Evolutionary conservation across 2,797 vertebrate genomes (phyloP), one percentile per base, ranked within the genome.

Genomic region (Smutsia gigantea): DNA sequence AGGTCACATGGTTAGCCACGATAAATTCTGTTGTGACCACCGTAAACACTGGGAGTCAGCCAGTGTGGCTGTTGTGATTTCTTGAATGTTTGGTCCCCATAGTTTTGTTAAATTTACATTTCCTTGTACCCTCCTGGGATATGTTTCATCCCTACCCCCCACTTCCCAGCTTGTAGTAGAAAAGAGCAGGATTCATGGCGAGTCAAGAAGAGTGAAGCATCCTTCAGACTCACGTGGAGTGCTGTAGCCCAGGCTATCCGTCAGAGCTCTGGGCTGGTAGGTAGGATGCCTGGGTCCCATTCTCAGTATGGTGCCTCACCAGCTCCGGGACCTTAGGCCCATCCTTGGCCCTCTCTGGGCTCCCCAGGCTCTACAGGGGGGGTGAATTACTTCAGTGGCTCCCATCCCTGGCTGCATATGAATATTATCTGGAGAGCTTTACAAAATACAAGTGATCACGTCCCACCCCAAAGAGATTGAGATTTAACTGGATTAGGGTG

Each of bases 401-500:
- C 78, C 85, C 74, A 91, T 74, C 27, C 17, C 63, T 51, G 82
- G 59, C 49, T 79, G 19, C 27, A 34, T 57, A 51, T 66, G 68
- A 86, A 49, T 93, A 49, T 71, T 83, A n/a, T 89, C 68, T 79
- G 53, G 66, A 53, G 94, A 96, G 25, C 57, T 94, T 95, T 93
- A 84, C 95, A 87, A 86, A 25, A 42, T 55, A 66, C 46, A 95
- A 64, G 53, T 57, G 49, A 46, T 68, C 34, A 63, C 31, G 34
- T 21, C 37, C 4, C 23, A 63, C 10, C 15, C 29, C 42, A 12
- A 17, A 25, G 83, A 93, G 75, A 77, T 69, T 91, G 66, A 66
- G 42, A 68, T 68, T 69, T 87, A 78, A 81, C 8, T 37, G 53
- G 53, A 46, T n/a, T 14, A 69, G 79, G 55, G 87, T 92, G 72